phyloP scores from a whole-genome alignment of 35 echinoderm and acorn worm species.

The Strongylocentrotus purpuratus region DNA sequence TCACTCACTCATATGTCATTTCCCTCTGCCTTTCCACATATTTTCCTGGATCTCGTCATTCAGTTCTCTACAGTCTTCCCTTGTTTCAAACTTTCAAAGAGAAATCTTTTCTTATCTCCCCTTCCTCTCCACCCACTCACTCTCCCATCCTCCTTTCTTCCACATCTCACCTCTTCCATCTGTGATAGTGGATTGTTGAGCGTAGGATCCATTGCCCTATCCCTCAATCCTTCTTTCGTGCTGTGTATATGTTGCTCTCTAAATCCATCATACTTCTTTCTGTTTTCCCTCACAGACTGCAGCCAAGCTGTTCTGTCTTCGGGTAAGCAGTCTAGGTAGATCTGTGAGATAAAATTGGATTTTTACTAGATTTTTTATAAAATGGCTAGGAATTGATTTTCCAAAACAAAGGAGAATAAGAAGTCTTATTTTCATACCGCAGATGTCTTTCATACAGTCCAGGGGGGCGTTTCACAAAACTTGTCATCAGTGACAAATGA shows the following conservation, averaged over 20 bases:
- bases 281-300: conserved; percentile 46
- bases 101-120: not conserved
- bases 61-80: not conserved
- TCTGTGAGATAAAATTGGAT: conserved; percentile 37
- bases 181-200: conserved; percentile 91
- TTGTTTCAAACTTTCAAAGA: not conserved
- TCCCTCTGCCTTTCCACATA: not conserved
- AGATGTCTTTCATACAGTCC: too few species aligned
- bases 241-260: conserved; percentile 62
- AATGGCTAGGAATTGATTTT: too few species aligned
- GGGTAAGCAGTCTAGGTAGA: conserved; percentile 90
- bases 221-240: conserved; percentile 49
- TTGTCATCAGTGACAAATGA: too few species aligned
- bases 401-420: too few species aligned
- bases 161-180: conserved; percentile 79
- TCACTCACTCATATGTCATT: not conserved
- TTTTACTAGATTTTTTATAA: too few species aligned
- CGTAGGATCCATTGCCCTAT: conserved; percentile 68
- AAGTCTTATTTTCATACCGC: too few species aligned
- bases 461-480: too few species aligned
- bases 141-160: too few species aligned
- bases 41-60: not conserved
- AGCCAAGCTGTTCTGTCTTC: conserved; percentile 71
- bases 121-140: not conserved
- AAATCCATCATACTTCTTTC: conserved; percentile 68